Evolutionary conservation across 2,888 invertebrate genomes (phyloP).

Genomic region (Stenodera caucasica): DNA sequence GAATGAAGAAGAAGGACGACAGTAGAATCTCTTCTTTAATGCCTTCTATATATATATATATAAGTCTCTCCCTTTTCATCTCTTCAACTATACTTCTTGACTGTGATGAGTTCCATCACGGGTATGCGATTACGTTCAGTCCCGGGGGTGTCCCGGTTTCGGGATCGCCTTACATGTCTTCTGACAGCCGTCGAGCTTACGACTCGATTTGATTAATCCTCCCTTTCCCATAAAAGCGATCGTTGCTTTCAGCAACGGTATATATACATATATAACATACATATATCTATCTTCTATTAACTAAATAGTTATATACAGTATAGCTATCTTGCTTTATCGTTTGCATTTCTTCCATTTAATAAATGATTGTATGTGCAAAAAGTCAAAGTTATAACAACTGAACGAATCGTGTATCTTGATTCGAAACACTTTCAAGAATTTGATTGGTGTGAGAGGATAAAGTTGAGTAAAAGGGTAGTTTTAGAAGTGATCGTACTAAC

Average conservation of each 20-base stretch:
- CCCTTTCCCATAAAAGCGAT: constrained; percentile 48
- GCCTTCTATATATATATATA: too few species aligned
- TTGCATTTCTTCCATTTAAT: not conserved
- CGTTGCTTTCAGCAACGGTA: constrained; percentile 35
- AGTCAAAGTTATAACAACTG: not conserved
- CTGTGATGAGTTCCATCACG: constrained; percentile 49
- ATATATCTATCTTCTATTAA: constrained; percentile 2
- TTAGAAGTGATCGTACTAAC: constrained; percentile 17
- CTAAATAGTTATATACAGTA: too few species aligned
- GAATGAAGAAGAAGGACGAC: constrained; percentile 20
- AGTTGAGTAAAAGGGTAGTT: not conserved
- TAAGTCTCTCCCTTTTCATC: constrained; percentile 37
- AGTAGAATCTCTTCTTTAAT: constrained; percentile 1
- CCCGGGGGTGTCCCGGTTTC: constrained; percentile 38
- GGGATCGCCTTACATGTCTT: constrained; percentile 50
- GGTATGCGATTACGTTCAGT: constrained; percentile 48
- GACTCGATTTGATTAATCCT: constrained; percentile 51
- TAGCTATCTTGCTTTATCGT: not conserved
- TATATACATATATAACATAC: not conserved
- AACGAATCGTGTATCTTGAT: not conserved
- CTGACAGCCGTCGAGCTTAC: constrained; percentile 48
- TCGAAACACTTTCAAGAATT: not conserved
- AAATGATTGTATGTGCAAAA: not conserved
- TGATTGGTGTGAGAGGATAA: not conserved
- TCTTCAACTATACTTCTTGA: not conserved